These are phyloP conservation scores for Isotomurus palustris DNA, from an alignment of 2,888 invertebrate genomes.

Conservation along the genomic window DNA sequence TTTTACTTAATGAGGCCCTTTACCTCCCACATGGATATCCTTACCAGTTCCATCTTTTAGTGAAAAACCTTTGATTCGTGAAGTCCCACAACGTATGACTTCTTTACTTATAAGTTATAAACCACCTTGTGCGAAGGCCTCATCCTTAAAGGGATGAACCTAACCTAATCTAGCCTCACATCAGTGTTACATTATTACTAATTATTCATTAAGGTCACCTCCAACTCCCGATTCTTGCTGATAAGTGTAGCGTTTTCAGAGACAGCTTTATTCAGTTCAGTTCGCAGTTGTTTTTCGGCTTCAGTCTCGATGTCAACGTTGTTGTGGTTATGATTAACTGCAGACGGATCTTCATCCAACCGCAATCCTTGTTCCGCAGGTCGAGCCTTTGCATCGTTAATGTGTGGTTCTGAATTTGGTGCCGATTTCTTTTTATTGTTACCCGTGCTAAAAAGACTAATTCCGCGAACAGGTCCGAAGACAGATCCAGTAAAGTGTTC, in stretches of 20 bases:
- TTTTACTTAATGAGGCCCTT: too few relatives aligned
- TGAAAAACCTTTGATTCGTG: neutral
- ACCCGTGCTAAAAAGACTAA: neutral
- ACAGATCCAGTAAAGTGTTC: too few relatives aligned
- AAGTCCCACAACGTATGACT: too few relatives aligned
- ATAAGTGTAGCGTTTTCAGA: conserved; percentile 32
- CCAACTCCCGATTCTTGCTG: conserved; percentile 35
- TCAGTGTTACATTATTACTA: too few relatives aligned
- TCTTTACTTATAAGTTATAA: too few relatives aligned
- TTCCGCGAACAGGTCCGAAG: neutral
- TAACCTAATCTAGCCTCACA: too few relatives aligned
- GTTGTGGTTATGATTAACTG: neutral
- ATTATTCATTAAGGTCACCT: conserved; percentile 25
- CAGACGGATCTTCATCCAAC: neutral
- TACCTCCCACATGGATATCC: too few relatives aligned
- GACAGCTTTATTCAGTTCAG: conserved; percentile 34
- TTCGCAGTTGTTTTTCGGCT: conserved; percentile 24
- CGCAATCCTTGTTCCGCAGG: conserved; percentile 10
- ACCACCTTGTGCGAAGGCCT: too few relatives aligned
- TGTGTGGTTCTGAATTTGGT: conserved; percentile 2
- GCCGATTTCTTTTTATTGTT: conserved; percentile 1
- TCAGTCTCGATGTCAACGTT: conserved; percentile 7
- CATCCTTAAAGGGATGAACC: too few relatives aligned
- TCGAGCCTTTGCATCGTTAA: conserved; percentile 10
- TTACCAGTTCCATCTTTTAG: neutral